Conservation (phyloP, 2,797 vertebrate genomes). For the Caiman crocodilus region DNA sequence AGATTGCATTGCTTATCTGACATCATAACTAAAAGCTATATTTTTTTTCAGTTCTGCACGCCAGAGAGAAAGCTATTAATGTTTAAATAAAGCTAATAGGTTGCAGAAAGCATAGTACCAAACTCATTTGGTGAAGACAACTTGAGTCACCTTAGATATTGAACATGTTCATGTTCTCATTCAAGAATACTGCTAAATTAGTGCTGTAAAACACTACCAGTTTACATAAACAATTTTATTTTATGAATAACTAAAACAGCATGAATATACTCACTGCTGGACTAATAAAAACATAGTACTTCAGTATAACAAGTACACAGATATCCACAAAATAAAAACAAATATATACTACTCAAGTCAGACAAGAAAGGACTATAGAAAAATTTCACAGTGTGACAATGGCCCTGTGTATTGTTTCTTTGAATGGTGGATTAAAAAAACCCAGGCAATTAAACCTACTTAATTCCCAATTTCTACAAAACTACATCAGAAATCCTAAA, state of each 20-base stretch:
- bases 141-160: slow-evolving; percentile 52
- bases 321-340: slow-evolving; percentile 41
- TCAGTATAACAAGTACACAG: neutral
- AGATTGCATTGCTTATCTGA: slow-evolving; percentile 47
- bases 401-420: neutral
- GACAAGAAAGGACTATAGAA: neutral
- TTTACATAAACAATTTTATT: slow-evolving; percentile 12
- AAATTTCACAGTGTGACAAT: neutral
- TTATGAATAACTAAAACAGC: slow-evolving; percentile 45
- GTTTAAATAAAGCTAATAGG: slow-evolving; percentile 26
- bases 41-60: slow-evolving; percentile 32
- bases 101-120: slow-evolving; percentile 46
- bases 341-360: neutral
- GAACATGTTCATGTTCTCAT: neutral
- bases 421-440: slow-evolving; percentile 46
- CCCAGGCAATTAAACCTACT: slow-evolving; percentile 50
- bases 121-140: slow-evolving; percentile 41
- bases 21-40: slow-evolving; percentile 35
- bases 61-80: slow-evolving; percentile 43
- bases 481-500: slow-evolving; percentile 62
- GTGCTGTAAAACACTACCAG: slow-evolving; percentile 29
- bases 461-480: slow-evolving; percentile 68
- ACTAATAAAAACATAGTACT: neutral
- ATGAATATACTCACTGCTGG: neutral
- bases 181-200: slow-evolving; percentile 52